Evolutionary conservation across 2,113 vertebrate species (phyloP).

Genomic region (Lynx canadensis): DNA sequence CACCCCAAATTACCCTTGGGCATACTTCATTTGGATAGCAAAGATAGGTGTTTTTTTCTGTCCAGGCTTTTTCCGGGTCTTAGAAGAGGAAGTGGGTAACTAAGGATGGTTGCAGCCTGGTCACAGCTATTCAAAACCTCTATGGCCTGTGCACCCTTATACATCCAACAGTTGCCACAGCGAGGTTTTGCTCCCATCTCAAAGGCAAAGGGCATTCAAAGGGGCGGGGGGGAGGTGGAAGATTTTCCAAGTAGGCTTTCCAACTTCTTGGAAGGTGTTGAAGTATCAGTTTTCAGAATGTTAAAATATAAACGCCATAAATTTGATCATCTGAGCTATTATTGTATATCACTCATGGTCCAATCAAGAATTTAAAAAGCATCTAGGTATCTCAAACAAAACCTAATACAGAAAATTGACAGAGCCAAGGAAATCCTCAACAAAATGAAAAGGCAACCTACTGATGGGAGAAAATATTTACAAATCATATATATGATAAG

Average conservation of each 20-base stretch:
- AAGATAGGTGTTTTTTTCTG: background rate
- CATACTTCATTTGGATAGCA: background rate
- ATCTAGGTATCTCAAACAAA: background rate
- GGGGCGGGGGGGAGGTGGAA: background rate
- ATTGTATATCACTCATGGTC: background rate
- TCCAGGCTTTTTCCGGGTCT: background rate
- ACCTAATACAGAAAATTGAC: background rate
- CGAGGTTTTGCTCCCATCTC: background rate
- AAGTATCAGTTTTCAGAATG: background rate
- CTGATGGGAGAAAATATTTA: background rate
- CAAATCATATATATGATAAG: background rate
- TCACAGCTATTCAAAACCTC: background rate
- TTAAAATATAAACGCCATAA: background rate
- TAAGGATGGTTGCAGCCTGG: background rate
- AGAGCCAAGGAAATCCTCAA: background rate
- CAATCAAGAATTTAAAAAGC: background rate
- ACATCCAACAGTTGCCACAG: background rate
- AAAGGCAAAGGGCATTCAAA: background rate
- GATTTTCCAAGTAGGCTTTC: background rate
- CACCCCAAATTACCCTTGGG: background rate
- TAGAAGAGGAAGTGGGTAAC: background rate
- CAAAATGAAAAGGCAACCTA: background rate
- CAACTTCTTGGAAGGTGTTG: background rate
- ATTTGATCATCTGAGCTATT: background rate
- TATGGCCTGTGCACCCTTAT: fast-evolving